phyloP scores from a whole-genome alignment of 2,113 vertebrate genomes.

The Chionomys nivalis region DNA sequence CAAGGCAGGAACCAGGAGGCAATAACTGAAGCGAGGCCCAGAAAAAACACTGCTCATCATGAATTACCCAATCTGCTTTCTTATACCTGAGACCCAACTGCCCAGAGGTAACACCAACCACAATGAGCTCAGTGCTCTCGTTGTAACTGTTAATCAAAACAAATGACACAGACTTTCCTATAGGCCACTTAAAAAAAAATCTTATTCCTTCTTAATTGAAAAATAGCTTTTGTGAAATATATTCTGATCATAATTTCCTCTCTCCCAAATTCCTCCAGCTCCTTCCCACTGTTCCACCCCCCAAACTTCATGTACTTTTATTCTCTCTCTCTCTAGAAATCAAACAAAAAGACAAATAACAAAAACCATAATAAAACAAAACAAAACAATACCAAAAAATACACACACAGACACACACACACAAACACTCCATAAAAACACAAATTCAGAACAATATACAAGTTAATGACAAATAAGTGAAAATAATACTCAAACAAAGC shows the following conservation, averaged over 20 bases:
- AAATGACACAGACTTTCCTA: no score
- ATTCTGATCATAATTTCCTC: neutral
- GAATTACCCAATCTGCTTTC: neutral
- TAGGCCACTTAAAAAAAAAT: neutral
- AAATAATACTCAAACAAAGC: neutral
- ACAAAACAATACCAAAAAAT: neutral
- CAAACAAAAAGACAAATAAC: neutral
- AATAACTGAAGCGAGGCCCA: neutral
- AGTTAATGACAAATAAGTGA: neutral
- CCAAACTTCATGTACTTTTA: neutral
- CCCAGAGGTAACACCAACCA: neutral
- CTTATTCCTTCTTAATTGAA: neutral
- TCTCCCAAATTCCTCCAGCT: neutral
- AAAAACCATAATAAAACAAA: neutral
- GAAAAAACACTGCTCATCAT: neutral
- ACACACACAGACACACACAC: neutral
- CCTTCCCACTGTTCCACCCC: rapidly evolving
- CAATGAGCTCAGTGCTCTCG: no score
- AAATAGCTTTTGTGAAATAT: neutral
- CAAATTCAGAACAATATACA: neutral
- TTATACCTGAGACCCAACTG: neutral
- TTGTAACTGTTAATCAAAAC: neutral
- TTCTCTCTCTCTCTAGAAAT: neutral
- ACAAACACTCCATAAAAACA: neutral
- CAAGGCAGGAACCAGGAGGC: neutral